Conservation (phyloP, 2,797 vertebrate genomes). For the Scleropages formosus region DNA sequence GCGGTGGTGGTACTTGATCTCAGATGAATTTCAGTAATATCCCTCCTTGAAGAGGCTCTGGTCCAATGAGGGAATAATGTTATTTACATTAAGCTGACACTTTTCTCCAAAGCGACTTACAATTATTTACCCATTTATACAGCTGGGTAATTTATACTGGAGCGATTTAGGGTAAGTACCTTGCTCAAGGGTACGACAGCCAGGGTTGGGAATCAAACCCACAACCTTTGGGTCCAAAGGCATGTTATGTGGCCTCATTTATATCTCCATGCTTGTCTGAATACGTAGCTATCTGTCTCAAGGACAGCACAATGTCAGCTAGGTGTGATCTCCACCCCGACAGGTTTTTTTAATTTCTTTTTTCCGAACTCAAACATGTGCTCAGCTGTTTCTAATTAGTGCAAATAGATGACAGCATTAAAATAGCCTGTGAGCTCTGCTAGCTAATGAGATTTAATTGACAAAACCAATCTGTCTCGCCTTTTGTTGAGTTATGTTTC, state of each 20-base stretch:
- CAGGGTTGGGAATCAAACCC: too few relatives aligned
- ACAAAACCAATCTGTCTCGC: slow-evolving; percentile 49
- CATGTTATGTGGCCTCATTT: background rate
- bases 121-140: too few relatives aligned
- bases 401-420: slow-evolving; percentile 51
- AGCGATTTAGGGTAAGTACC: too few relatives aligned
- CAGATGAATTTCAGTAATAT: background rate
- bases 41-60: background rate
- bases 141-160: too few relatives aligned
- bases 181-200: too few relatives aligned
- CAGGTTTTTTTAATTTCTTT: slow-evolving; percentile 26
- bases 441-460: slow-evolving; percentile 58
- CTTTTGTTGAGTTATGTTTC: slow-evolving; percentile 37
- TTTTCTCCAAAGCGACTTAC: too few relatives aligned
- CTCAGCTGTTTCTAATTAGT: slow-evolving; percentile 56
- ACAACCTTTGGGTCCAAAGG: too few relatives aligned
- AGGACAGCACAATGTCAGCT: slow-evolving; percentile 38
- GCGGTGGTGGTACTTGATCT: background rate
- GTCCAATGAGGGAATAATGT: background rate
- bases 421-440: slow-evolving; percentile 46
- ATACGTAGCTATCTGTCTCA: slow-evolving; percentile 16
- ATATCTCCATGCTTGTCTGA: slow-evolving; percentile 1
- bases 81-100: too few relatives aligned
- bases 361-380: slow-evolving; percentile 51
- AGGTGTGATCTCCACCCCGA: slow-evolving; percentile 37